Percentiles rank a stretch among this genome's conserved stretches.
Evolutionary conservation across 2,888 invertebrate species (phyloP).

Genomic region (Scaeva pyrastri): DNA sequence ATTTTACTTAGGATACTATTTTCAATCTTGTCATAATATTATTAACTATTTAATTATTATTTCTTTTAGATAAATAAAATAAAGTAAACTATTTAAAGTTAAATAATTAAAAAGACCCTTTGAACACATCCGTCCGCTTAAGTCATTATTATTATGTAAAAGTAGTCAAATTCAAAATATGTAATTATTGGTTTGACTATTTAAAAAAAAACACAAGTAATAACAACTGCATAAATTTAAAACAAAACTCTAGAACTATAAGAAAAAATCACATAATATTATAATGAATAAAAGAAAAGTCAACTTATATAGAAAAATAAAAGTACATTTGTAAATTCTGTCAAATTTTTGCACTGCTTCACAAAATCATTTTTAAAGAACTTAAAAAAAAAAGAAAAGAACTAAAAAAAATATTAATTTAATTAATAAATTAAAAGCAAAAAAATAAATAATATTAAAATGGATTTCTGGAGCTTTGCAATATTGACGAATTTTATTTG

Average conservation of each 20-base stretch:
- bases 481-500: conserved; percentile 29
- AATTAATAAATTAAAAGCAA: conserved; percentile 22
- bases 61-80: conserved; percentile 39
- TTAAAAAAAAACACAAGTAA: neutral
- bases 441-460: conserved; percentile 42
- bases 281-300: conserved; percentile 45
- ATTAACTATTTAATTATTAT: conserved; percentile 76
- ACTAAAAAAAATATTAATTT: conserved; percentile 31
- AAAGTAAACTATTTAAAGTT: conserved; percentile 35
- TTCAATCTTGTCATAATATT: conserved; percentile 78
- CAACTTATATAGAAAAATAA: conserved; percentile 39
- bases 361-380: conserved; percentile 73
- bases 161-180: conserved; percentile 29
- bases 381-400: no score
- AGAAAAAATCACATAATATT: conserved; percentile 15
- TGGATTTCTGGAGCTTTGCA: conserved; percentile 77
- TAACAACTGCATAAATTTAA: neutral
- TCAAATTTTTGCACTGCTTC: conserved; percentile 75
- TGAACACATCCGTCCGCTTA: conserved; percentile 73
- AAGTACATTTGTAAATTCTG: neutral
- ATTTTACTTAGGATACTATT: conserved; percentile 71
- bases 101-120: conserved; percentile 52
- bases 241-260: neutral
- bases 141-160: conserved; percentile 72
- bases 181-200: conserved; percentile 8